These are phyloP conservation scores for Diadema setosum DNA, from an alignment of 35 echinoderm and acorn worm species.

Conservation along the genomic window DNA sequence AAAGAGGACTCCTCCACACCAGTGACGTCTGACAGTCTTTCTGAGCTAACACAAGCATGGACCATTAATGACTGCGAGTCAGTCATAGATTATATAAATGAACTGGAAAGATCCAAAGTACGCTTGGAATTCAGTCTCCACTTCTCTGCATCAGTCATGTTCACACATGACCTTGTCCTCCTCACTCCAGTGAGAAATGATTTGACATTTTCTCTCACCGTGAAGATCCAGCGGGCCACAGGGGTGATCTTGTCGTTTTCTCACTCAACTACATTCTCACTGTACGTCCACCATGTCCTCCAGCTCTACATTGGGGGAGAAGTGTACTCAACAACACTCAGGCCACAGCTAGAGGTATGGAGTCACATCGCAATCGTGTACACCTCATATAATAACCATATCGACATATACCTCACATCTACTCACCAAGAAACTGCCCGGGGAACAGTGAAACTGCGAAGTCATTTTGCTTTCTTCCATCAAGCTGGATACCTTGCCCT, in stretches of 20 bases:
- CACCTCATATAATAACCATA: constrained; percentile 18
- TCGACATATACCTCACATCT: constrained; percentile 57
- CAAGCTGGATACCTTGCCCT: constrained; percentile 70
- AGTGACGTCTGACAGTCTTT: neutral
- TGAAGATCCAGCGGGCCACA: constrained; percentile 28
- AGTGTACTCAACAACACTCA: constrained; percentile 48
- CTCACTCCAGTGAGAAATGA: constrained; percentile 14
- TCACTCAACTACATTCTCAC: constrained; percentile 42
- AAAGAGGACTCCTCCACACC: neutral
- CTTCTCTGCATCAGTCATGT: constrained; percentile 45
- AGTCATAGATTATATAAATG: constrained; percentile 47
- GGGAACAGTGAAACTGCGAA: neutral
- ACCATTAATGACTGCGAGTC: constrained; percentile 50
- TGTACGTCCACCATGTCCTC: constrained; percentile 39
- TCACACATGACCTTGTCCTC: constrained; percentile 14
- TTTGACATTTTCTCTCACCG: constrained; percentile 60
- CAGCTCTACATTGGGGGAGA: constrained; percentile 33
- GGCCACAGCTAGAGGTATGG: constrained; percentile 41
- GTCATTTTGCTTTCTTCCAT: constrained; percentile 6
- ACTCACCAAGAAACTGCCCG: constrained; percentile 21
- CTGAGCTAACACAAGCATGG: constrained; percentile 50
- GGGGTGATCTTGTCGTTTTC: constrained; percentile 75
- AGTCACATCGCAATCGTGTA: constrained; percentile 67
- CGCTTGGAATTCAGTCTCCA: constrained; percentile 35
- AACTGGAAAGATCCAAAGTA: neutral